phyloP scores from a whole-genome alignment of 2,113 vertebrate species.

The Sialia sialis region DNA sequence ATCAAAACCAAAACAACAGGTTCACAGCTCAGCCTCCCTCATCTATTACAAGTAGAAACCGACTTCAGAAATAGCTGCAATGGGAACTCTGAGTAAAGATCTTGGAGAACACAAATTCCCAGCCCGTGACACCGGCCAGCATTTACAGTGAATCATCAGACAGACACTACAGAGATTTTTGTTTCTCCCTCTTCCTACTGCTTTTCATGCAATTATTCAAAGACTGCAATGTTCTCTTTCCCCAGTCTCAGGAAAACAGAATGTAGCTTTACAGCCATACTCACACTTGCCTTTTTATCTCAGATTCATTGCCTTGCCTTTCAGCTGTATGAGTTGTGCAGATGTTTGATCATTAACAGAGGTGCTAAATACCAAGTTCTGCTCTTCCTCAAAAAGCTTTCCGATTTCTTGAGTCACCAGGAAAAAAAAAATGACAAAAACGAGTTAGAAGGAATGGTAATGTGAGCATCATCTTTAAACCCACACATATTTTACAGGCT shows the following conservation, averaged over 20 bases:
- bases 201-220: background rate
- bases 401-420: background rate
- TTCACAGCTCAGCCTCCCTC: background rate
- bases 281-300: background rate
- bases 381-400: background rate
- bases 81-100: constrained; percentile 8
- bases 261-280: accelerated
- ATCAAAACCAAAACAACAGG: constrained; percentile 5
- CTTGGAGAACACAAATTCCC: background rate
- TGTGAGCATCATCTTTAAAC: background rate
- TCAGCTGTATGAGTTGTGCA: background rate
- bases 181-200: background rate
- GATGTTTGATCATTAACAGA: background rate
- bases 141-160: background rate
- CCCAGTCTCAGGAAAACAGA: background rate
- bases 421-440: background rate
- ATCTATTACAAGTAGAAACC: background rate
- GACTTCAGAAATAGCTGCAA: background rate
- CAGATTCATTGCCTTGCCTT: background rate
- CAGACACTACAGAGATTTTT: background rate
- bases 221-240: background rate
- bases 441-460: background rate
- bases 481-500: background rate
- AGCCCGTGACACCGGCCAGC: background rate
- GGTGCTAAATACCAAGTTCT: background rate